Base-by-base conservation (phyloP, 1,140 invertebrate genomes). In the Mactra quadrangularis region DNA sequence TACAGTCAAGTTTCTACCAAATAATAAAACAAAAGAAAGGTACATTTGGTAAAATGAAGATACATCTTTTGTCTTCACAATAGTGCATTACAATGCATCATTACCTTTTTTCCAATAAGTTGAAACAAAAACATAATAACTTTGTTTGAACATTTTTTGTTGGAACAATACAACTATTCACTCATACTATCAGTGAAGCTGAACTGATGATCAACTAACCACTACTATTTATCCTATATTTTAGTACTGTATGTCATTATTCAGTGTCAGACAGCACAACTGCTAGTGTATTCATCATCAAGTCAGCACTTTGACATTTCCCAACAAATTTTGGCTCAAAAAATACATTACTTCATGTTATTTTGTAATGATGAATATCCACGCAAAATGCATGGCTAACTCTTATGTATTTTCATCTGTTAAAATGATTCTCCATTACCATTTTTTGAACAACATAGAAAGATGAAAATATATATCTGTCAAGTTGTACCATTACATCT, bases 371-470 rank as follows among this genome's bases (percentile, higher is more conserved):
- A 81, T 71, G 57, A 71, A 81, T 81, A 81, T 81, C 64, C 71
- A 57, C 33, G 15, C 19, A 68, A 81, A 81, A 57, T 60, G 62
- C 64, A 70, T 81, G 62, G 41, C 52, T 81, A 52, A 78, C 35
- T 66, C 50, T 81, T 60, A 52, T 71, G 68, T 81, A 70, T 71
- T 71, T 71, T 81, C 77, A 71, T 81, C 77, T 81, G 77, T 71
- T 81, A 55, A 38, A 81, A 64, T 81, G 64, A 81, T 81, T 59
- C 45, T 53, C 45, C 47, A 25, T 33, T 41, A 19, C 76, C 62
- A 41, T 78, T 78, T 81, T 81, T 81, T 81, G n/a, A 81, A 50
- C 53, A 60, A 52, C 35, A 60, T 29, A 25, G 66, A 64, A 71
- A 71, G 50, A 52, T 47, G 64, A 70, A 81, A 70, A 81, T 81